Conservation (phyloP, 2,888 invertebrate genomes). For the Synergus laeviventris region DNA sequence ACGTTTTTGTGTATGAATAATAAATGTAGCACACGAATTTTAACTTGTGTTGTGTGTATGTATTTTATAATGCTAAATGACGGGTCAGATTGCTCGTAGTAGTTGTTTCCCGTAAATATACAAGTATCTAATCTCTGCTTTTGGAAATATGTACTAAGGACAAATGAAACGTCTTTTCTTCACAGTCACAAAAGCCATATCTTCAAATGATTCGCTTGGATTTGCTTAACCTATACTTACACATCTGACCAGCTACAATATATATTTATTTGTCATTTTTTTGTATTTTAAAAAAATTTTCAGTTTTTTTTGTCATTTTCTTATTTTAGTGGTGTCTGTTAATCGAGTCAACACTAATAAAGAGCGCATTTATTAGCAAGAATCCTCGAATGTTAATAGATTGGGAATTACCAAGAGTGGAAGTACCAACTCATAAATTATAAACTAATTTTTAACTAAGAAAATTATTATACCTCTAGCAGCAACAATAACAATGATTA, state of each 20-base stretch:
- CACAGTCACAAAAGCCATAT: constrained; percentile 40
- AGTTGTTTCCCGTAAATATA: constrained; percentile 10
- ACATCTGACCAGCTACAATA: constrained; percentile 66
- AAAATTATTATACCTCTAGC: constrained; percentile 45
- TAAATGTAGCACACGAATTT: constrained; percentile 62
- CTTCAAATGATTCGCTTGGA: not conserved
- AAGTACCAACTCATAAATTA: constrained; percentile 38
- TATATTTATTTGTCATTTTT: constrained; percentile 60
- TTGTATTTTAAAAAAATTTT: constrained; percentile 59
- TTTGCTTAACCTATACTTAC: constrained; percentile 52
- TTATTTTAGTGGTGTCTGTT: constrained; percentile 61
- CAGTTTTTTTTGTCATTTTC: constrained; percentile 58
- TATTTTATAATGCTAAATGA: constrained; percentile 57
- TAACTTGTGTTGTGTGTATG: constrained; percentile 30
- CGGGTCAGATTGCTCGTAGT: constrained; percentile 52
- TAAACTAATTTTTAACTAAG: constrained; percentile 36
- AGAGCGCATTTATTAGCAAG: constrained; percentile 70
- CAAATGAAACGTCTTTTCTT: constrained; percentile 44
- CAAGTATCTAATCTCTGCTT: constrained; percentile 43
- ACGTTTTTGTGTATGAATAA: constrained; percentile 65
- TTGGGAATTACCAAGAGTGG: constrained; percentile 60
- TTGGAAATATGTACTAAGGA: constrained; percentile 45
- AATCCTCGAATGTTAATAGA: constrained; percentile 68
- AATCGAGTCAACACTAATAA: constrained; percentile 70
- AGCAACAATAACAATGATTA: constrained; percentile 40